phyloP scores from a whole-genome alignment of 2,113 vertebrate species.

The Mobula birostris region DNA sequence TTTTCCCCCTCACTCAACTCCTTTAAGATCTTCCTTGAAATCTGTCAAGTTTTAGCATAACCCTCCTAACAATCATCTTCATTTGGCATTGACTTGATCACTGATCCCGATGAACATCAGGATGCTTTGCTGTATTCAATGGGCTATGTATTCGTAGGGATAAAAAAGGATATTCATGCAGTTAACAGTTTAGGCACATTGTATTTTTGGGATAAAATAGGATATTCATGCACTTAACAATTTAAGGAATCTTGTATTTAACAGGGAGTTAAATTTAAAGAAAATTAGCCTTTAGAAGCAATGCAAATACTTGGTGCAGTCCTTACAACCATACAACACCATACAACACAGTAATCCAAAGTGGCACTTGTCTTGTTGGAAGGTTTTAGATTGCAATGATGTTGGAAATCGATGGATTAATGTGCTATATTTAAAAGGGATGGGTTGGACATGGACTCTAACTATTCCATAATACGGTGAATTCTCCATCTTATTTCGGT shows the following conservation, averaged over 20 bases:
- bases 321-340: neutral
- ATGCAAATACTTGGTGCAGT: neutral
- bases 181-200: no score
- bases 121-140: neutral
- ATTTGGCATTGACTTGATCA: neutral
- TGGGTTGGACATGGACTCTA: neutral
- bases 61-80: neutral
- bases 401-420: neutral
- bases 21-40: neutral
- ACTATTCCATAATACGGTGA: neutral
- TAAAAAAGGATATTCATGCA: neutral
- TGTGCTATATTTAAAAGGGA: neutral
- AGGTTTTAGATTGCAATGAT: neutral
- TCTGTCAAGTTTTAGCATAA: neutral
- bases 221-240: no score
- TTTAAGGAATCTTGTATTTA: neutral
- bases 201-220: no score
- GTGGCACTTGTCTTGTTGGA: neutral
- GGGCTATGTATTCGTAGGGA: neutral
- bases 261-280: no score
- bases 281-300: neutral
- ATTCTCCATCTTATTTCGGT: neutral
- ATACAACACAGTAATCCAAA: neutral
- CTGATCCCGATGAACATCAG: no score
- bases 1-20: neutral